A percentile compares a stretch with the other conserved stretches of the same genome.
Evolutionary conservation across 2,888 invertebrate genomes (phyloP).

Genomic region (Acanthosepion pharaonis): DNA sequence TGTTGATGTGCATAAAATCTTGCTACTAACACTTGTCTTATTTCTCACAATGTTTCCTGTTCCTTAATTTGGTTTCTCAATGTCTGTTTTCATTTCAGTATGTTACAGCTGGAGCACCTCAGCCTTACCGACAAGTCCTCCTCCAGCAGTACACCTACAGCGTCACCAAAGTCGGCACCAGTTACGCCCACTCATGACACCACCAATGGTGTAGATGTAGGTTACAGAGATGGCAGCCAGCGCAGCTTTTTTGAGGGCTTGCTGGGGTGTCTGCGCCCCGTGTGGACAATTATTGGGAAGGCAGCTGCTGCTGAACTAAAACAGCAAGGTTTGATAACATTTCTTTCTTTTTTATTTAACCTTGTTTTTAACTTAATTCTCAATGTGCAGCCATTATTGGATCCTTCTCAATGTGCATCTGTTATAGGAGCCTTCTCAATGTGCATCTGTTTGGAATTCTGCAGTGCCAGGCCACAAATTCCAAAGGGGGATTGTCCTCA

Average conservation of each 20-base stretch:
- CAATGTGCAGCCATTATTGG: not conserved
- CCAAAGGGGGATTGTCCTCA: no score
- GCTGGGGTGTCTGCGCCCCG: constrained; percentile 89
- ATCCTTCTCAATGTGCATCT: not conserved
- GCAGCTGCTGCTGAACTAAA: constrained; percentile 76
- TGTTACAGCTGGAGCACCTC: constrained; percentile 71
- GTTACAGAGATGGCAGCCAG: constrained; percentile 64
- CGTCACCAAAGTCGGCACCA: constrained; percentile 69
- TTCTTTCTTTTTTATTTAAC: not conserved
- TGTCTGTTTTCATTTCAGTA: constrained; percentile 62
- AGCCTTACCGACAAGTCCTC: constrained; percentile 66
- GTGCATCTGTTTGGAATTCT: no score
- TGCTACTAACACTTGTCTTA: no score
- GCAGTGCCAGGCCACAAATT: no score
- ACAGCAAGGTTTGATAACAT: constrained; percentile 63
- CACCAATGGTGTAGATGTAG: constrained; percentile 65
- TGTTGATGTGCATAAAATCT: no score
- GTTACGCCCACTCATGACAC: constrained; percentile 65
- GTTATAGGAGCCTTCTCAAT: no score
- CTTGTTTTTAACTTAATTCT: not conserved
- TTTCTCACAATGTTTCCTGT: not conserved
- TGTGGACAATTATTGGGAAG: constrained; percentile 89
- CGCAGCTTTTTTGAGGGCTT: constrained; percentile 79
- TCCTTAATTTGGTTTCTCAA: not conserved
- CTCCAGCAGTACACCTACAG: constrained; percentile 59